Evolutionary conservation across 2,113 vertebrate genomes (phyloP).

Genomic region (Cyanoderma ruficeps): DNA sequence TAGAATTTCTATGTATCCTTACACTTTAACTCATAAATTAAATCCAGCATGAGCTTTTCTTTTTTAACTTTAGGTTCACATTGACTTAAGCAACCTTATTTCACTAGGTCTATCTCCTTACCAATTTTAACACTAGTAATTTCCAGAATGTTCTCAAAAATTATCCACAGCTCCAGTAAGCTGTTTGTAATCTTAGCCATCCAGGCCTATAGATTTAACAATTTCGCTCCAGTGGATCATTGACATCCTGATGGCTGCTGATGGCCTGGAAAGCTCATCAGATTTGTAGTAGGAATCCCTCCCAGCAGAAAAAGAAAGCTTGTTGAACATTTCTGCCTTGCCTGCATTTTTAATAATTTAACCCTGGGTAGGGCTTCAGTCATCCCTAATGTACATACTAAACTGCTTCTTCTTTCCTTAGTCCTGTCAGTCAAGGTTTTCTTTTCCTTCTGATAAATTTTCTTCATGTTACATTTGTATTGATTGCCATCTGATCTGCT

Average conservation of each 20-base stretch:
- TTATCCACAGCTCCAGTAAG: neutral
- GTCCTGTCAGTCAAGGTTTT: neutral
- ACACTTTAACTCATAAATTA: neutral
- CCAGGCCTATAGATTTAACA: neutral
- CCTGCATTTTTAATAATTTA: neutral
- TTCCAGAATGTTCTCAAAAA: neutral
- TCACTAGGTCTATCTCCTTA: neutral
- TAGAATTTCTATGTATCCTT: neutral
- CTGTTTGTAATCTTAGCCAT: neutral
- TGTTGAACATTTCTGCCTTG: neutral
- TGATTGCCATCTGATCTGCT: neutral
- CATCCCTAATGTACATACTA: neutral
- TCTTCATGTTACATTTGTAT: slow-evolving; percentile 6
- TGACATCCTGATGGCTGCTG: neutral
- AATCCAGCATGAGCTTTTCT: neutral
- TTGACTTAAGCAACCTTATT: neutral
- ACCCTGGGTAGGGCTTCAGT: neutral
- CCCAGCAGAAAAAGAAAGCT: neutral
- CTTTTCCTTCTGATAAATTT: slow-evolving; percentile 14
- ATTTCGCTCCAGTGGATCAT: neutral
- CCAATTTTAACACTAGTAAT: neutral
- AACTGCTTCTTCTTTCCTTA: neutral
- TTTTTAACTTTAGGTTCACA: neutral
- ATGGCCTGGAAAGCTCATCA: neutral
- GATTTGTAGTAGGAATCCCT: neutral